phyloP scores from a whole-genome alignment of 2,888 invertebrate genomes.

The Fragum whitleyi region DNA sequence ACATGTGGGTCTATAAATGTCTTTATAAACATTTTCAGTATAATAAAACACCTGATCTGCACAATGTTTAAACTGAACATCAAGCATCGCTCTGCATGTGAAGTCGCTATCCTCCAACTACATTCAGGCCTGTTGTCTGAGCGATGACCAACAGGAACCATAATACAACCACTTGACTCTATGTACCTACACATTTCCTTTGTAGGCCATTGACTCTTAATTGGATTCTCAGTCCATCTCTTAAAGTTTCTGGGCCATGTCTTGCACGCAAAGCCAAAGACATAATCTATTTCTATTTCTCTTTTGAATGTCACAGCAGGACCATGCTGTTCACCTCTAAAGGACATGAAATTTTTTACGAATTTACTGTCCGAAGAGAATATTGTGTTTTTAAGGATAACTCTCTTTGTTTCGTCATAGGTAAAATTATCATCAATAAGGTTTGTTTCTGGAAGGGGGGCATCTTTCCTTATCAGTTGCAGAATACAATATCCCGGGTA shows the following conservation, averaged over 20 bases:
- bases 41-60: conserved; percentile 5
- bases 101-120: conserved; percentile 27
- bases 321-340: background rate
- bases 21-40: conserved; percentile 19
- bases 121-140: background rate
- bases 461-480: background rate
- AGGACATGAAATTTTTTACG: background rate
- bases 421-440: background rate
- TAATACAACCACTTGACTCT: background rate
- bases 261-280: too few species aligned
- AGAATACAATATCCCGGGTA: conserved; percentile 15
- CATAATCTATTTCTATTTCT: too few species aligned
- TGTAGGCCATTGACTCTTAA: conserved; percentile 16
- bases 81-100: conserved; percentile 5
- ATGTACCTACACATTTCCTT: background rate
- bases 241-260: too few species aligned
- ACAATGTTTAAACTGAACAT: conserved; percentile 32
- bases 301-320: background rate
- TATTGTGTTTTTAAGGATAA: background rate
- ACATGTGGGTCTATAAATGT: conserved; percentile 21
- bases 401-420: background rate
- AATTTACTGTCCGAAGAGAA: background rate
- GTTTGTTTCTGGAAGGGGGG: background rate
- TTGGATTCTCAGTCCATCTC: background rate
- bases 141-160: conserved; percentile 17